Evolutionary conservation across 2,888 invertebrate genomes (phyloP).

Genomic region (Euspilapteryx auroguttella): DNA sequence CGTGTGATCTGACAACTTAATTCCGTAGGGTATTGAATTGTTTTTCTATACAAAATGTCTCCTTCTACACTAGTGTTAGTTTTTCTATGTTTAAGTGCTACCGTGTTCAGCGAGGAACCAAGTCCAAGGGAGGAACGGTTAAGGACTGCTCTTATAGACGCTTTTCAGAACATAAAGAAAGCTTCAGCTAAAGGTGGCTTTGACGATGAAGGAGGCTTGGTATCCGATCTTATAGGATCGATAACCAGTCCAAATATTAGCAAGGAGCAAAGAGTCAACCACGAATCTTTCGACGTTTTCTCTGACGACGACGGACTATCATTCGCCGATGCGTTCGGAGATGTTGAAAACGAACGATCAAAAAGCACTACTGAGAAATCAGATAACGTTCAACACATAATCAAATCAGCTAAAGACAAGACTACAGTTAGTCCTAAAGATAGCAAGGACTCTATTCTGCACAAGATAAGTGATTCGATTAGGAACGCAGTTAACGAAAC

Average conservation of each 20-base stretch:
- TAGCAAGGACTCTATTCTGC: slow-evolving; percentile 22
- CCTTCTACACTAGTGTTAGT: slow-evolving; percentile 31
- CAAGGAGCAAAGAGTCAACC: slow-evolving; percentile 14
- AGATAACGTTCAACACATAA: slow-evolving; percentile 48
- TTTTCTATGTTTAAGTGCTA: slow-evolving; percentile 24
- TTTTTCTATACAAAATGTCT: slow-evolving; percentile 12
- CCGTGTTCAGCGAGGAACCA: slow-evolving; percentile 23
- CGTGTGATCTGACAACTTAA: background rate
- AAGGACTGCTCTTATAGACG: slow-evolving; percentile 42
- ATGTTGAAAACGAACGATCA: slow-evolving; percentile 19
- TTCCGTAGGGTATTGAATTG: background rate
- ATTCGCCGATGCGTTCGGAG: slow-evolving; percentile 32
- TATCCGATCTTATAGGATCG: slow-evolving; percentile 36
- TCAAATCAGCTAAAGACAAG: slow-evolving; percentile 34
- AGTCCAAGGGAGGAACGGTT: slow-evolving; percentile 34
- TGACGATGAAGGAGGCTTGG: slow-evolving; percentile 27
- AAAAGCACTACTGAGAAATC: slow-evolving; percentile 35
- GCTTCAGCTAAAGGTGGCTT: slow-evolving; percentile 36
- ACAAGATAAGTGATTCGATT: slow-evolving; percentile 31
- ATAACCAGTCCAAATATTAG: slow-evolving; percentile 15
- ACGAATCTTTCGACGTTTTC: slow-evolving; percentile 34
- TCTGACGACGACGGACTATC: slow-evolving; percentile 42
- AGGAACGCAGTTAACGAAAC: slow-evolving; percentile 36
- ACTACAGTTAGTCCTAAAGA: slow-evolving; percentile 26
- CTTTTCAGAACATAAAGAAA: slow-evolving; percentile 49